These are phyloP conservation scores for Tillus elongatus DNA, from an alignment of 2,888 invertebrate genomes.

Conservation along the genomic window DNA sequence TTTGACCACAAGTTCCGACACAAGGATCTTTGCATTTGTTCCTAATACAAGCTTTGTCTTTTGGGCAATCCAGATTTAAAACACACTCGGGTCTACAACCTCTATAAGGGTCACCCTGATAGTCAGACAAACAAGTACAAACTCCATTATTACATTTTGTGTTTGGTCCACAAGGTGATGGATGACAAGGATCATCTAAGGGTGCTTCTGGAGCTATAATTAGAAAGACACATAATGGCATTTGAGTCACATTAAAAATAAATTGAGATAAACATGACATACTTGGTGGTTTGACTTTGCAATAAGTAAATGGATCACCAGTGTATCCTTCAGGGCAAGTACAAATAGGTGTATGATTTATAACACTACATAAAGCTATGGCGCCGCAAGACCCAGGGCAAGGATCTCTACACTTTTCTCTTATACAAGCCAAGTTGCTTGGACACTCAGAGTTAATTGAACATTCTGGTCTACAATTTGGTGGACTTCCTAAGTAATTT, in stretches of 20 bases:
- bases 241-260: no score
- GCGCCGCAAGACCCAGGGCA: conserved; percentile 71
- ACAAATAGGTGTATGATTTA: conserved; percentile 68
- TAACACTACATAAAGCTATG: conserved; percentile 62
- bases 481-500: conserved; percentile 64
- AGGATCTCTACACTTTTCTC: conserved; percentile 66
- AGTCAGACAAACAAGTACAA: conserved; percentile 44
- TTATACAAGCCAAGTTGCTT: conserved; percentile 62
- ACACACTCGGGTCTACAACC: conserved; percentile 49
- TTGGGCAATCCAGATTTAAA: conserved; percentile 44
- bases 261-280: conserved; percentile 17
- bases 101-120: conserved; percentile 48
- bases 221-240: no score
- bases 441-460: conserved; percentile 66
- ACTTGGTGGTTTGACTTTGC: conserved; percentile 46
- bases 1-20: conserved; percentile 43
- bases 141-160: conserved; percentile 47
- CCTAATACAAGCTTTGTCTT: conserved; percentile 43
- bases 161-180: conserved; percentile 56
- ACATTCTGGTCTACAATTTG: conserved; percentile 73
- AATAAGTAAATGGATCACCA: conserved; percentile 70
- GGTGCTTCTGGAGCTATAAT: conserved; percentile 17
- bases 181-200: conserved; percentile 53
- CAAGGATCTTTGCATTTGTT: conserved; percentile 50
- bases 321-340: conserved; percentile 61